Evolutionary conservation across 2,797 vertebrate species (phyloP), one percentile per base, ranked within the genome.

Genomic region (Megaceryle alcyon): DNA sequence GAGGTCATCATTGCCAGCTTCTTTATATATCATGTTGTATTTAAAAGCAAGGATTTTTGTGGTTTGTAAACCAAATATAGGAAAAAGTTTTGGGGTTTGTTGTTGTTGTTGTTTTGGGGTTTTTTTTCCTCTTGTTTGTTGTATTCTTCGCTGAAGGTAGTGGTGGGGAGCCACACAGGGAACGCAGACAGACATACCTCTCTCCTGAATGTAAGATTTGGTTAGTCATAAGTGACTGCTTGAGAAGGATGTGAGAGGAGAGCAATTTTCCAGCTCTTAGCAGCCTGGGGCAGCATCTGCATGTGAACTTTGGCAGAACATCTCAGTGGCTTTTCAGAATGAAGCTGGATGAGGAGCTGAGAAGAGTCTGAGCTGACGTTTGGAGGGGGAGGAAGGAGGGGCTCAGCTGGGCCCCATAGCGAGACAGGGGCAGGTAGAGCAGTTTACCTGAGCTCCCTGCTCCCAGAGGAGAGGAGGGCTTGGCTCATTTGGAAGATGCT

Each of bases 391-490:
- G 11, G 29, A n/a, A 85, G 18, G 18, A 15, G n/a, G 8, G 49
- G n/a, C 26, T 69, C 19, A 26, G 37, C 28, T 28, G 54, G 14
- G 9, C 7, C 29, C 21, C 7, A 2, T 14, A 22, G 43, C 0
- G 0, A 71, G 53, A 28, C 1, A 1, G 12, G 4, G 14, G 7
- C 2, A 3, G 19, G 14, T 6, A 28, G 49, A 14, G 37, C n/a
- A 69, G n/a, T 57, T 78, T 44, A 80, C 37, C 75, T 53, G 63
- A 72, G 46, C 53, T 85, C 59, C 33, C 54, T 39, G 5, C 59
- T 73, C 54, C 35, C 33, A 21, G 66, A 51, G 51, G 43, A 33
- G 60, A 33, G 22, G 33, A 18, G 9, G 4, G 1, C 49, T 26
- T 23, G 54, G 23, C 33, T 88, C 28, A 18, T 76, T 78, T 0